Base-by-base conservation (phyloP, 2,888 invertebrate genomes). In the Drosophila anomalata region DNA sequence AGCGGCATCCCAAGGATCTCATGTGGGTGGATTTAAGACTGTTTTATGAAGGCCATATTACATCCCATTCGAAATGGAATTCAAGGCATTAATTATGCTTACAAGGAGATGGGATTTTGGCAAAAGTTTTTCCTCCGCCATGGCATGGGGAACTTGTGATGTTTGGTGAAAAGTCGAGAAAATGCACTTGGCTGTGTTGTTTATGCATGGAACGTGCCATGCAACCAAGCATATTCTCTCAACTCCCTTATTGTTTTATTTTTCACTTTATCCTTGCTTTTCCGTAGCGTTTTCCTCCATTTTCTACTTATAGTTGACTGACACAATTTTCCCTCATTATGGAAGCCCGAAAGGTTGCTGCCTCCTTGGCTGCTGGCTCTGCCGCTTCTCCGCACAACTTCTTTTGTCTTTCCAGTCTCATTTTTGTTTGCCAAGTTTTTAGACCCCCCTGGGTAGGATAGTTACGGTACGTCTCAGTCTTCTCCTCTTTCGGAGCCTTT, bases 321-420 rank as follows among this genome's bases (percentile, higher is more conserved):
- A 81, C 82, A 82, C 85, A 84, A 84, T 87, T 87, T 76, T 65
- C 68, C 67, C 85, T 82, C 82, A 87, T 82, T 82, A 87, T 62
- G 73, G 24, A 41, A 47, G 24, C 57, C 48, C 60, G 73, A 78
- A 41, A 84, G 81, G 68, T 73, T 80, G 77, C 53, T 56, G 26
- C 57, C 52, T 56, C 36, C 59, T 62, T 53, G 42, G 44, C 56
- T 42, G 4, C 17, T 17, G 17, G 17, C 22, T 24, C 22, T 24
- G 3, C 22, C 5, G 22, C 39, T 26, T 46, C 9, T 41, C 48
- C 54, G 8, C 31, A 31, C 17, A 14, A 48, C 39, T 55, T 39
- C 31, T 58, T 50, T 46, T 66, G 52, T 42, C 55, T 60, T 42
- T 42, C 44, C 57, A 29, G 26, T 47, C 41, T 46, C 50, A 44